Evolutionary conservation across 2,797 vertebrate genomes (phyloP), one percentile per base, ranked within the genome.

Genomic region (Spinus pinus): DNA sequence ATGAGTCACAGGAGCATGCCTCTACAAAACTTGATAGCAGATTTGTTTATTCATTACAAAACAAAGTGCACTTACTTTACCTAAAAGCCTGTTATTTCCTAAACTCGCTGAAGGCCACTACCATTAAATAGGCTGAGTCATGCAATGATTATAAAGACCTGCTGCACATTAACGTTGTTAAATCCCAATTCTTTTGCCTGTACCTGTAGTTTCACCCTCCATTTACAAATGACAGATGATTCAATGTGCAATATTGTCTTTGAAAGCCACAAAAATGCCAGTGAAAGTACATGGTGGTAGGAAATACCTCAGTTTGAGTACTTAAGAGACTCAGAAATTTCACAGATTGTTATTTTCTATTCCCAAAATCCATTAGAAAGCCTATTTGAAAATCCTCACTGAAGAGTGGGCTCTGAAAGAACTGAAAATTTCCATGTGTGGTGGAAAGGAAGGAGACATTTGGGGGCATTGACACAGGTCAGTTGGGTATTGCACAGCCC

Each of bases 111-210:
- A 85, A 93, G 81, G 94, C 79, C 67, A 92, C 86, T 62, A 30
- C 56, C 84, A 70, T 89, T 80, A 93, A 86, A 85, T 49, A 66
- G 67, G 64, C 42, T 92, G 91, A 96, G 75, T 96, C 96, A 94
- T 35, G 35, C 51, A 60, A 31, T 23, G 27, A 58, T 73, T 82
- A 51, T 14, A 70, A 93, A 89, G 64, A 86, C 49, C 30, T 30
- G 17, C 49, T 77, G 53, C 51, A 73, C 67, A 56, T 53, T 82
- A 51, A 88, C 72, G 78, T 44, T 77, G 84, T 91, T 87, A 91
- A 85, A 87, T 77, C 74, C 50, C 7, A 24, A 67, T 54, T 75
- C 22, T 61, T 78, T 70, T 28, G 42, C 66, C 31, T 37, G 17
- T 39, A 72, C 27, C n/a, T 80, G 30, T 2, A 75, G 35, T 57